Evolutionary conservation across 2,888 invertebrate genomes (phyloP).

Genomic region (Drosophila phalerata): DNA sequence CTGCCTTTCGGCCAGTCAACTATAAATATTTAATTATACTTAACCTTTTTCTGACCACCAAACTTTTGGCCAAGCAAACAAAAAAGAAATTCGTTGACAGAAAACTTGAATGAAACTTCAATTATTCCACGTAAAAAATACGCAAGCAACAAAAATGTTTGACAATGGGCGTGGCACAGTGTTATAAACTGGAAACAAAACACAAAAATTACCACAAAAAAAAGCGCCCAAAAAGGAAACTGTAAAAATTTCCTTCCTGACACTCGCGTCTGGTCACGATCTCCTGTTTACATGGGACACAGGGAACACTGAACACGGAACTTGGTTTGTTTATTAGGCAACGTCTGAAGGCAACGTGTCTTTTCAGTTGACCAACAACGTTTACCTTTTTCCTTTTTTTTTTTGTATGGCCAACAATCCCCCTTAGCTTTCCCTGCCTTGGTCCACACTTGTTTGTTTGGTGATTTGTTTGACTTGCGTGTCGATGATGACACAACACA

Average conservation of each 20-base stretch:
- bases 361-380: slow-evolving; percentile 40
- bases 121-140: slow-evolving; percentile 81
- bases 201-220: slow-evolving; percentile 14
- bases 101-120: slow-evolving; percentile 77
- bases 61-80: slow-evolving; percentile 35
- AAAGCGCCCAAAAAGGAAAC: slow-evolving; percentile 5
- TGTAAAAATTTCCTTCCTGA: slow-evolving; percentile 23
- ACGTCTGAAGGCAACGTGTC: slow-evolving; percentile 52
- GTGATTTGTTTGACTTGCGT: slow-evolving; percentile 82
- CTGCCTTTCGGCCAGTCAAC: slow-evolving; percentile 34
- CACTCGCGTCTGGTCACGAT: slow-evolving; percentile 69
- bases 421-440: slow-evolving; percentile 28
- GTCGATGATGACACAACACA: slow-evolving; percentile 82
- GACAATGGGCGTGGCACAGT: slow-evolving; percentile 33
- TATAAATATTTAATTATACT: slow-evolving; percentile 77
- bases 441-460: slow-evolving; percentile 72
- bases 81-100: slow-evolving; percentile 35
- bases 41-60: slow-evolving; percentile 72
- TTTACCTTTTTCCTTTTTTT: slow-evolving; percentile 19
- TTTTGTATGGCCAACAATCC: slow-evolving; percentile 15
- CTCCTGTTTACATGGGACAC: slow-evolving; percentile 68
- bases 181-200: slow-evolving; percentile 22
- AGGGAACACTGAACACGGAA: slow-evolving; percentile 8
- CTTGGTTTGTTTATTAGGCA: slow-evolving; percentile 48
- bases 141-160: slow-evolving; percentile 44